phyloP scores from a whole-genome alignment of 2,888 invertebrate species.

The Leptopilina myrica region DNA sequence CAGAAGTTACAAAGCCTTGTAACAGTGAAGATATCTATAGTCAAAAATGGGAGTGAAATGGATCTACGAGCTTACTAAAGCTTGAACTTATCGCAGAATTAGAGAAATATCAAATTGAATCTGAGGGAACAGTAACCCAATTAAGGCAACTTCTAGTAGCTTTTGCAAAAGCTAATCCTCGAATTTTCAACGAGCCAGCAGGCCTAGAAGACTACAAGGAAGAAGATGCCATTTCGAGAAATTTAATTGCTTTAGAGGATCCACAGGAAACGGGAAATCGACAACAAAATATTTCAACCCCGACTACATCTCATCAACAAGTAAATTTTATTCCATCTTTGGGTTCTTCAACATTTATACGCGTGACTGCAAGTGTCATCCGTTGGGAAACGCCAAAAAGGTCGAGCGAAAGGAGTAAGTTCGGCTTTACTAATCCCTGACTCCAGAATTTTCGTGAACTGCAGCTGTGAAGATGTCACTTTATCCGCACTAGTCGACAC shows the following conservation, averaged over 20 bases:
- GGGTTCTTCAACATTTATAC: background rate
- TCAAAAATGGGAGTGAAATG: background rate
- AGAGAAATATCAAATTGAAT: background rate
- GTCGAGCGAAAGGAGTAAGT: background rate
- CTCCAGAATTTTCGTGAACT: background rate
- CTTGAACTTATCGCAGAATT: background rate
- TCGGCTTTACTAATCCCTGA: background rate
- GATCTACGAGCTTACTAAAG: background rate
- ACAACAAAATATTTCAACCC: too few relatives aligned
- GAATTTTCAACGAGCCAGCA: background rate
- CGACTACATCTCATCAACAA: too few relatives aligned
- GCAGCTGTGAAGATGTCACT: too few relatives aligned
- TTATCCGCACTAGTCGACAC: background rate
- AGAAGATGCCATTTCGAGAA: background rate
- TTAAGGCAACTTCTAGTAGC: background rate
- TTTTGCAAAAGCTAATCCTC: background rate
- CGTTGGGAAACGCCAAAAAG: background rate
- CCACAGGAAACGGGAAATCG: background rate
- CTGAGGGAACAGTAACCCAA: background rate
- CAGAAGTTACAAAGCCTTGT: too few relatives aligned
- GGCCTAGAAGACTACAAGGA: background rate
- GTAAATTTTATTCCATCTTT: too few relatives aligned
- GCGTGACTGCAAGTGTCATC: background rate
- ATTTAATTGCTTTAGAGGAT: background rate
- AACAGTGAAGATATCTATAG: too few relatives aligned